A percentile compares a stretch with the other conserved stretches of the same genome.
phyloP scores from a whole-genome alignment of 2,797 vertebrate genomes.

The Phaenicophaeus curvirostris region DNA sequence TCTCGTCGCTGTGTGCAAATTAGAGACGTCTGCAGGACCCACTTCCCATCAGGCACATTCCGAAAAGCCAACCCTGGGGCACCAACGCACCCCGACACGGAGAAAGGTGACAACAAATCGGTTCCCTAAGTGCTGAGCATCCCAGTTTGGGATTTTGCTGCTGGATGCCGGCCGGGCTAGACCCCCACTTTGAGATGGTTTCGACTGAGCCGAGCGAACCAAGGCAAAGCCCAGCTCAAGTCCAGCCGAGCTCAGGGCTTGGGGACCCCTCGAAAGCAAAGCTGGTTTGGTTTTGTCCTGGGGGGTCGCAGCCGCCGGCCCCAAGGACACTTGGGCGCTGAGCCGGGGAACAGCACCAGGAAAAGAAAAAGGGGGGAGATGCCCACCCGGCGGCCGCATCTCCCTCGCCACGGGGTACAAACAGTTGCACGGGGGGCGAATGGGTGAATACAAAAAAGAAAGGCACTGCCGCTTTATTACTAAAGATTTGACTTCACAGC shows the following conservation, averaged over 20 bases:
- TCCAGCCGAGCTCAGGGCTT: not conserved
- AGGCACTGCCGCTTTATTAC: constrained; percentile 97
- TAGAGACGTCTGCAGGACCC: constrained; percentile 65
- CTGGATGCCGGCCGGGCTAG: not conserved
- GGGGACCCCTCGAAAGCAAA: no score
- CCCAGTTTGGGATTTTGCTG: not conserved
- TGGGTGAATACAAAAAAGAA: constrained; percentile 76
- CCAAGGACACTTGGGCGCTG: constrained; percentile 30
- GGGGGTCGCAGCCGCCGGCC: not conserved
- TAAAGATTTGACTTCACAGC: constrained; percentile 87
- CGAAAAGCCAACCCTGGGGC: constrained; percentile 20
- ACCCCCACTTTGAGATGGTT: no score
- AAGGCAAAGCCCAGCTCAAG: not conserved
- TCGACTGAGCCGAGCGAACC: not conserved
- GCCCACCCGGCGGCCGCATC: not conserved
- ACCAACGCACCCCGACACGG: not conserved
- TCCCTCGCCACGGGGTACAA: constrained; percentile 16
- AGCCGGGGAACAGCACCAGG: constrained; percentile 32
- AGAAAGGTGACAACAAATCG: constrained; percentile 16
- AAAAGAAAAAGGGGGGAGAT: not conserved
- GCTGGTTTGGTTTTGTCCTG: no score
- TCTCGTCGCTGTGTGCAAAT: constrained; percentile 78
- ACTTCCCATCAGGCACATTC: constrained; percentile 65
- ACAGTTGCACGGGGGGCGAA: constrained; percentile 64
- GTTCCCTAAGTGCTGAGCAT: not conserved